These are phyloP conservation scores for Pterocles gutturalis DNA, from an alignment of 2,113 vertebrate genomes.

Conservation along the genomic window DNA sequence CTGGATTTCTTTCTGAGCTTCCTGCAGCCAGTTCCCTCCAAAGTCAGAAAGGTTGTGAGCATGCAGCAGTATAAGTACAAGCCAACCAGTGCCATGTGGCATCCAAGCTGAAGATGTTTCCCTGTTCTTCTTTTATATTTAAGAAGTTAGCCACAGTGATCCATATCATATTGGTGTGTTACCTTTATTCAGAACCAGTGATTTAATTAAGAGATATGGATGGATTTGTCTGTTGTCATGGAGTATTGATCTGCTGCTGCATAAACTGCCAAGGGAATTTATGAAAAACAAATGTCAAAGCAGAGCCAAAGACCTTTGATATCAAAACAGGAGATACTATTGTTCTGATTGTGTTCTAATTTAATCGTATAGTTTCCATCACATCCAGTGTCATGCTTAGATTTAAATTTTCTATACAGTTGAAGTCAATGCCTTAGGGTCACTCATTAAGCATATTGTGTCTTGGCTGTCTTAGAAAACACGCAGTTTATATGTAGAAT, in stretches of 20 bases:
- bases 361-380: neutral
- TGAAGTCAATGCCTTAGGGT: neutral
- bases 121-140: neutral
- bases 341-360: conserved; percentile 12
- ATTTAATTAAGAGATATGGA: conserved; percentile 27
- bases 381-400: neutral
- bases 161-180: neutral
- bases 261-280: neutral
- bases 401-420: neutral
- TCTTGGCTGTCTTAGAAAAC: neutral
- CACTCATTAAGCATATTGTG: neutral
- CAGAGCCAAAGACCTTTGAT: neutral
- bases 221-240: conserved; percentile 2
- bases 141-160: neutral
- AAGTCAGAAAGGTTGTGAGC: neutral
- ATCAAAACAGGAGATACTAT: neutral
- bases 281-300: conserved; percentile 26
- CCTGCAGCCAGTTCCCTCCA: neutral
- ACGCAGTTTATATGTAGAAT: neutral
- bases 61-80: neutral
- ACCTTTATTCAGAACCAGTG: conserved; percentile 8
- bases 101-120: neutral
- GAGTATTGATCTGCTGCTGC: conserved; percentile 8
- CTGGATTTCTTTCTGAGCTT: neutral
- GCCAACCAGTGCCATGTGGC: neutral